Evolutionary conservation across 2,888 invertebrate species (phyloP).

Genomic region (Phengaris alcon): DNA sequence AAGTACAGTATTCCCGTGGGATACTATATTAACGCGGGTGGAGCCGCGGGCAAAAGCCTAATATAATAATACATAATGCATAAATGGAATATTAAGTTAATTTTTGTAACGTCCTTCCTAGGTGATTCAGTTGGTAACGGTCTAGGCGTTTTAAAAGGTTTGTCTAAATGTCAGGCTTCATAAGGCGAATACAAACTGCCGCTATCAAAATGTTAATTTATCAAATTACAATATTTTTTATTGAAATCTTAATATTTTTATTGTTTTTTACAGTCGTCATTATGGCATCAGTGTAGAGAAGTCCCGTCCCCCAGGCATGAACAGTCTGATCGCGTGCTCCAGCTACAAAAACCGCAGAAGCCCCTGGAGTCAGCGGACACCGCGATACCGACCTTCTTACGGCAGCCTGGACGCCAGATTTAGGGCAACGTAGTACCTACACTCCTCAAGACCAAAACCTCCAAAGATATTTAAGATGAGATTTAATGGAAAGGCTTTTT

Average conservation of each 20-base stretch:
- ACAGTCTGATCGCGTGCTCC: slow-evolving; percentile 86
- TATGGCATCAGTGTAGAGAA: slow-evolving; percentile 82
- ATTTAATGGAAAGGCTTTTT: background rate
- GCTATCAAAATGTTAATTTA: background rate
- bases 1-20: too few species aligned
- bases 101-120: slow-evolving; percentile 6
- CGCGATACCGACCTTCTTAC: slow-evolving; percentile 64
- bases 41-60: background rate
- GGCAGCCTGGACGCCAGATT: slow-evolving; percentile 69
- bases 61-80: background rate
- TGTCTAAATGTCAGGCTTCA: background rate
- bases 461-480: slow-evolving; percentile 36
- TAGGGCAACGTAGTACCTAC: slow-evolving; percentile 51
- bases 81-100: background rate
- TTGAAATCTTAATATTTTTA: background rate
- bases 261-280: slow-evolving; percentile 50
- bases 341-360: slow-evolving; percentile 84
- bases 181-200: background rate
- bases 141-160: slow-evolving; percentile 5
- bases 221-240: too few species aligned
- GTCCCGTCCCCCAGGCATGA: slow-evolving; percentile 84
- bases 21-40: too few species aligned
- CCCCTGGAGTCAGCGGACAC: slow-evolving; percentile 70
- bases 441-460: background rate
- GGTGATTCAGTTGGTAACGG: slow-evolving; percentile 1